Conservation (phyloP, 1,140 invertebrate genomes). For the Matsumurasca onukii region DNA sequence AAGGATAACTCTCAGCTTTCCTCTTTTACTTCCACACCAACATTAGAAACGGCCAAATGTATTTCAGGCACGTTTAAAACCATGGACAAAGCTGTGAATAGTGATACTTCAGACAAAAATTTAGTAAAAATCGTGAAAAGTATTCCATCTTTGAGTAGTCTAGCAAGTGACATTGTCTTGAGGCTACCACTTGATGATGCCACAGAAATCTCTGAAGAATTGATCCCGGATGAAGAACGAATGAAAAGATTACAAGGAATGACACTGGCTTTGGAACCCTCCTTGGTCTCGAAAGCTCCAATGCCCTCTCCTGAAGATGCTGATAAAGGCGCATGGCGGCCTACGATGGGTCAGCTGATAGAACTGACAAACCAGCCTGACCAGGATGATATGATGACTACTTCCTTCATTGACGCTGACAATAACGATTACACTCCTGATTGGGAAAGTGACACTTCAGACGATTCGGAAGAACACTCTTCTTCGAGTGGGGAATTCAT, state of each 20-base stretch:
- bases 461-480: conserved; percentile 48
- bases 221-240: conserved; percentile 6
- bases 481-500: conserved; percentile 73
- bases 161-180: not conserved
- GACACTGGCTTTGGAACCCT: conserved; percentile 26
- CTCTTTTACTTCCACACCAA: conserved; percentile 37
- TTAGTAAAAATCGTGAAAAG: not conserved
- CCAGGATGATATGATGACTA: conserved; percentile 42
- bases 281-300: conserved; percentile 34
- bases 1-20: conserved; percentile 31
- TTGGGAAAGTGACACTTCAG: conserved; percentile 47
- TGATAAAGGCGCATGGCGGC: conserved; percentile 36
- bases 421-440: conserved; percentile 45
- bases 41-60: conserved; percentile 24
- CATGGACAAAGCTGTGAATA: not conserved
- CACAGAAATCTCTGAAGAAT: not conserved
- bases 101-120: not conserved
- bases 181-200: conserved; percentile 2
- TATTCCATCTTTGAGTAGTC: conserved; percentile 7
- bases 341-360: conserved; percentile 36
- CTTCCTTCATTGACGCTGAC: conserved; percentile 43
- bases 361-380: conserved; percentile 36
- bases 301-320: conserved; percentile 44
- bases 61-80: not conserved
- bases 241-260: conserved; percentile 17